phyloP scores from a whole-genome alignment of 2,888 invertebrate genomes.

The Tinea trinotella region DNA sequence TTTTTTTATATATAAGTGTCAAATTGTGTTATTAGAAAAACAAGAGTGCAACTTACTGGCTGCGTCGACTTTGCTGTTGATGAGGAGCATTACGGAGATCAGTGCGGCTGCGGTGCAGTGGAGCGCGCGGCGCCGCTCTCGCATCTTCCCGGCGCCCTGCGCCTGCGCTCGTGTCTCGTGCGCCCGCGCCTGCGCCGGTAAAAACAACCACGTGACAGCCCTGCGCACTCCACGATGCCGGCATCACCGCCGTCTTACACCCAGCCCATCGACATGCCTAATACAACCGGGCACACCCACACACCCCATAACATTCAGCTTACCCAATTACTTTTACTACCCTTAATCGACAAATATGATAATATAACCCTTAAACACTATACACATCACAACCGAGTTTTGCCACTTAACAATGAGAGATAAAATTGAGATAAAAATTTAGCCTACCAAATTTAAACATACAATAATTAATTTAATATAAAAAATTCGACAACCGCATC shows the following conservation, averaged over 20 bases:
- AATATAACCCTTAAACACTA: slow-evolving; percentile 45
- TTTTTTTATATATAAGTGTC: neutral
- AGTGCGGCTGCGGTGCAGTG: slow-evolving; percentile 45
- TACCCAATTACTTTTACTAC: slow-evolving; percentile 30
- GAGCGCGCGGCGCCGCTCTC: slow-evolving; percentile 58
- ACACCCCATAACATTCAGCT: slow-evolving; percentile 16
- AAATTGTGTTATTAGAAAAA: slow-evolving; percentile 22
- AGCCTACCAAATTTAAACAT: slow-evolving; percentile 9
- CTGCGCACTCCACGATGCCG: slow-evolving; percentile 39
- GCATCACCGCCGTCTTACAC: slow-evolving; percentile 46
- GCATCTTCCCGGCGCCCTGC: slow-evolving; percentile 67
- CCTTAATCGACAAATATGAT: slow-evolving; percentile 38
- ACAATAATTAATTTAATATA: slow-evolving; percentile 14
- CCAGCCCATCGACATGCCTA: slow-evolving; percentile 34
- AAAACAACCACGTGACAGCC: slow-evolving; percentile 51
- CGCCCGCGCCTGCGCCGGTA: slow-evolving; percentile 60
- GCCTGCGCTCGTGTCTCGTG: slow-evolving; percentile 16
- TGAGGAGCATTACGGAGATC: slow-evolving; percentile 59
- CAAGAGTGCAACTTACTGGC: slow-evolving; percentile 45
- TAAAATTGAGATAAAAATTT: slow-evolving; percentile 15
- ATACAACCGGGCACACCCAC: slow-evolving; percentile 23
- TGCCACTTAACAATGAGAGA: slow-evolving; percentile 46
- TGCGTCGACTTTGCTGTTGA: slow-evolving; percentile 58
- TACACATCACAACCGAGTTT: slow-evolving; percentile 72
- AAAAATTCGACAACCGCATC: slow-evolving; percentile 73